phyloP scores from a whole-genome alignment of 2,888 invertebrate species.

The Tachina grossa region DNA sequence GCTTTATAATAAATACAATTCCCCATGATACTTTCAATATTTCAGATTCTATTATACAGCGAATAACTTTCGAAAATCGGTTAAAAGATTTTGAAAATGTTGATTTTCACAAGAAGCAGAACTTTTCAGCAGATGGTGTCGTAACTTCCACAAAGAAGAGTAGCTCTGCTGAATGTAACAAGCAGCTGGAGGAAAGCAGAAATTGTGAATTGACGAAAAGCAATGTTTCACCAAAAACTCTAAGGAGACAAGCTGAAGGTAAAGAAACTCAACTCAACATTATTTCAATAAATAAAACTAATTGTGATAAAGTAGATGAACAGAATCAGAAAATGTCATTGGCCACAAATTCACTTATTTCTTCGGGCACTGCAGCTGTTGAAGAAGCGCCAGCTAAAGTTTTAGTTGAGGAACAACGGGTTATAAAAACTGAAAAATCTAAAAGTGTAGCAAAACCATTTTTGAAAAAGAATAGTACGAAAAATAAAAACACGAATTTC shows the following conservation, averaged over 20 bases:
- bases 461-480: background rate
- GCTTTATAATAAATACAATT: background rate
- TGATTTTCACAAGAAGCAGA: background rate
- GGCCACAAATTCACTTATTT: too few species aligned
- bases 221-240: background rate
- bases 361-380: too few species aligned
- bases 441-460: background rate
- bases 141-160: background rate
- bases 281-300: background rate
- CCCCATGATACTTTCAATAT: background rate
- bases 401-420: background rate
- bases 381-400: background rate
- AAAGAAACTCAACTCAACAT: background rate
- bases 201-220: background rate
- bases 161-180: background rate
- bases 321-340: background rate
- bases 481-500: conserved; percentile 13
- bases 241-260: background rate
- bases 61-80: background rate
- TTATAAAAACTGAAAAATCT: background rate
- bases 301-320: background rate
- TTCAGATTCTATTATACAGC: conserved; percentile 34
- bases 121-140: background rate
- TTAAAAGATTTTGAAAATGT: background rate
- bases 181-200: background rate